These are phyloP conservation scores for Phaethornis superciliosus DNA, from an alignment of 2,113 vertebrate genomes.

Conservation along the genomic window DNA sequence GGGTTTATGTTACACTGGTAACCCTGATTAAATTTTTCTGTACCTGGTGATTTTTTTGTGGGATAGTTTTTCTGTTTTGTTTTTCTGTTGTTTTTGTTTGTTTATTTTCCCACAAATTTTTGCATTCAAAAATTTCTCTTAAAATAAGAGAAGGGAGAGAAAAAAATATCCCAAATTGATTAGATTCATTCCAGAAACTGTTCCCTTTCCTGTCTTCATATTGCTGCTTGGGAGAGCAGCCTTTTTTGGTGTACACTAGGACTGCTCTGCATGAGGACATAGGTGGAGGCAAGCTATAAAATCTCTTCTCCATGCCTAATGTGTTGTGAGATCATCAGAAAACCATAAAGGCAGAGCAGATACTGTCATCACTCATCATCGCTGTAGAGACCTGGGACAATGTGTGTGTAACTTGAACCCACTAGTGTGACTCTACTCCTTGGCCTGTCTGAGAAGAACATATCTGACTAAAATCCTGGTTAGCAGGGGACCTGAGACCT, in stretches of 20 bases:
- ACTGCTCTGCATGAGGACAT: background rate
- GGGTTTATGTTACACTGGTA: background rate
- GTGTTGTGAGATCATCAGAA: background rate
- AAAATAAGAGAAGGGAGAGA: background rate
- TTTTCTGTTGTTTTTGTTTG: too few species aligned
- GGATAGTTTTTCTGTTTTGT: too few species aligned
- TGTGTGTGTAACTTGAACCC: background rate
- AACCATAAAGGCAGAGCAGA: background rate
- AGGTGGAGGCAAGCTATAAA: background rate
- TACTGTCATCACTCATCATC: background rate
- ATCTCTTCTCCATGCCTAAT: background rate
- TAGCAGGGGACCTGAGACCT: background rate
- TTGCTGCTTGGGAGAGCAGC: background rate
- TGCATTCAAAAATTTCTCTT: background rate
- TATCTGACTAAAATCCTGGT: background rate
- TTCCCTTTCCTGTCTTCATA: background rate
- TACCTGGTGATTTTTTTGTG: background rate
- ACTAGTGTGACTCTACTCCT: background rate
- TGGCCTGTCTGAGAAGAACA: background rate
- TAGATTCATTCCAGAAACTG: fast-evolving
- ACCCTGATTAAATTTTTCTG: background rate
- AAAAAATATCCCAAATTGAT: background rate
- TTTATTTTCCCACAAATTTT: background rate
- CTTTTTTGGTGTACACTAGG: background rate
- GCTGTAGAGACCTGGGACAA: background rate